phyloP scores from a whole-genome alignment of 2,113 vertebrate species.

The Triplophysa rosa region DNA sequence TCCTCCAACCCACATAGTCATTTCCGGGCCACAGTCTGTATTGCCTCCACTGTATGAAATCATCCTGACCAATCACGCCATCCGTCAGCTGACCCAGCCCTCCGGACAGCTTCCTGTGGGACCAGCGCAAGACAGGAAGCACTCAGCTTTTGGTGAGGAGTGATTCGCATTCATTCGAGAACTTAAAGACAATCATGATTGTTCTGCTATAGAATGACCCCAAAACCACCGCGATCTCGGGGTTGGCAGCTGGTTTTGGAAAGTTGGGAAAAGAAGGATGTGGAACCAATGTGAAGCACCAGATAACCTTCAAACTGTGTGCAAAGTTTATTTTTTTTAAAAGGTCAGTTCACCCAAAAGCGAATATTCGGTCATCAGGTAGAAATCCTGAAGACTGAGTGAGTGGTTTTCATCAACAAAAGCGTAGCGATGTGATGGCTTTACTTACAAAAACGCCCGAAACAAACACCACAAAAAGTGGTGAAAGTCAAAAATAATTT shows the following conservation, averaged over 20 bases:
- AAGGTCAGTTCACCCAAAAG: no score
- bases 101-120: slow-evolving; percentile 72
- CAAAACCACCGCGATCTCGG: neutral
- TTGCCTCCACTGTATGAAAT: slow-evolving; percentile 75
- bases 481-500: no score
- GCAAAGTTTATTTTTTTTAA: no score
- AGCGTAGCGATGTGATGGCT: no score
- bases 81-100: slow-evolving; percentile 84
- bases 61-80: slow-evolving; percentile 77
- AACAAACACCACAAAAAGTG: no score
- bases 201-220: slow-evolving; percentile 24
- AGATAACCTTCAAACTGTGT: neutral
- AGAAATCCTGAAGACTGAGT: no score
- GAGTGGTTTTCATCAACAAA: no score
- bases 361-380: no score
- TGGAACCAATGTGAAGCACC: neutral
- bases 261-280: neutral
- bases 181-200: slow-evolving; percentile 10
- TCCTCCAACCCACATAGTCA: slow-evolving; percentile 85
- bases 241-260: neutral
- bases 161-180: slow-evolving; percentile 25
- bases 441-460: no score
- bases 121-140: slow-evolving; percentile 23
- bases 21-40: slow-evolving; percentile 79
- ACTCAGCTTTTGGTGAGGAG: slow-evolving; percentile 22